Percentiles rank a stretch among this genome's conserved stretches.
phyloP scores from a whole-genome alignment of 30 jellyfish, hydroid and myxozoan species.

The Mastigias papua region DNA sequence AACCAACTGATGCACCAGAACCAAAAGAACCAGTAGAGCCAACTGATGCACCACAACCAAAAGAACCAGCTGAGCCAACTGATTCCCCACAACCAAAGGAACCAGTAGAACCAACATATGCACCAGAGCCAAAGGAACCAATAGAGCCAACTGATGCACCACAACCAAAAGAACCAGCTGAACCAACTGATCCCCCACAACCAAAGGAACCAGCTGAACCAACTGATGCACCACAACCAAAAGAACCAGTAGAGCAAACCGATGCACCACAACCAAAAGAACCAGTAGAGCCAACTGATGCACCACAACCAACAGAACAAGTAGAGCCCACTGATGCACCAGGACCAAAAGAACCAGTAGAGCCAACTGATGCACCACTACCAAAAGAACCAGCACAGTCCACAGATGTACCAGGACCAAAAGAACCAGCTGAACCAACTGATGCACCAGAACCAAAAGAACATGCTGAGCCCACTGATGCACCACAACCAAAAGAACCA shows the following conservation, averaged over 20 bases:
- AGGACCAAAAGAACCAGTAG: neutral
- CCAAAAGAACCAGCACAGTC: neutral
- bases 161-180: neutral
- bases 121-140: constrained; percentile 1
- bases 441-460: neutral
- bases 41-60: neutral
- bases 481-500: neutral
- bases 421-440: neutral
- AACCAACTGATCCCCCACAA: neutral
- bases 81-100: neutral
- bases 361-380: constrained; percentile 3
- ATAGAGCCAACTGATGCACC: neutral
- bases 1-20: neutral
- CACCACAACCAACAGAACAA: neutral
- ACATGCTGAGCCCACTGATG: neutral
- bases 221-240: neutral
- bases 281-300: neutral
- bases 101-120: neutral
- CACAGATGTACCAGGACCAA: neutral
- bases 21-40: neutral
- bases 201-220: neutral
- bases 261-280: neutral
- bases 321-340: neutral
- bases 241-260: neutral
- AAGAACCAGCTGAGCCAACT: neutral